Conservation (phyloP, 2,888 invertebrate genomes). For the Ophioninae sp. region DNA sequence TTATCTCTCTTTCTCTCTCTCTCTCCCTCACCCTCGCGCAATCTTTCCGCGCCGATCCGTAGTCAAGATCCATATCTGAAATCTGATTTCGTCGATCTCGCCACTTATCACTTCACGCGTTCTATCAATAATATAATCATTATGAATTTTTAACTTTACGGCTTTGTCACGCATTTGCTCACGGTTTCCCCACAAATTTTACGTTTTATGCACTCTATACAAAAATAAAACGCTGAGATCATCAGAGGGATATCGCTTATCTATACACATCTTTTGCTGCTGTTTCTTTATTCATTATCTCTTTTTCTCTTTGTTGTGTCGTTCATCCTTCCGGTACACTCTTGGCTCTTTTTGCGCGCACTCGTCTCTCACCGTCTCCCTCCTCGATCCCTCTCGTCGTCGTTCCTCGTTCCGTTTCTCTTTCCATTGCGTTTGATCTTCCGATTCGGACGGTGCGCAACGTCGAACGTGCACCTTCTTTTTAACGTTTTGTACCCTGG, state of each 20-base stretch:
- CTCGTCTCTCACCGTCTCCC: slow-evolving; percentile 31
- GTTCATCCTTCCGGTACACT: slow-evolving; percentile 31
- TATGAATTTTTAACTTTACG: slow-evolving; percentile 34
- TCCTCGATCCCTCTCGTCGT: not conserved
- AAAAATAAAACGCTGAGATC: slow-evolving; percentile 80
- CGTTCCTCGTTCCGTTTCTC: slow-evolving; percentile 24
- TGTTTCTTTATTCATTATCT: slow-evolving; percentile 61
- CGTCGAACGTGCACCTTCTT: slow-evolving; percentile 63
- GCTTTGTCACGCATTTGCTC: slow-evolving; percentile 60
- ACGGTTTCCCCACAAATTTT: slow-evolving; percentile 70
- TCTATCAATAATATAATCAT: slow-evolving; percentile 47
- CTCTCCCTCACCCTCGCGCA: not conserved
- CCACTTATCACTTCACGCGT: slow-evolving; percentile 58
- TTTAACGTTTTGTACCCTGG: slow-evolving; percentile 72
- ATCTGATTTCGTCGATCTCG: slow-evolving; percentile 70
- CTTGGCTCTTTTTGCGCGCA: slow-evolving; percentile 34
- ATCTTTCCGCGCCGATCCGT: slow-evolving; percentile 24
- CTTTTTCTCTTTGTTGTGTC: slow-evolving; percentile 57
- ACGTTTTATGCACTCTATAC: slow-evolving; percentile 75
- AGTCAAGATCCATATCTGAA: slow-evolving; percentile 63
- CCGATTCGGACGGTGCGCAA: slow-evolving; percentile 71
- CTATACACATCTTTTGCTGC: slow-evolving; percentile 70
- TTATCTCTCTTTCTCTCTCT: slow-evolving; percentile 40
- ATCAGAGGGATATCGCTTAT: slow-evolving; percentile 73
- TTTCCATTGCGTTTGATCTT: slow-evolving; percentile 56